Base-by-base conservation (phyloP, 2,888 invertebrate genomes). In the Macaria notata region DNA sequence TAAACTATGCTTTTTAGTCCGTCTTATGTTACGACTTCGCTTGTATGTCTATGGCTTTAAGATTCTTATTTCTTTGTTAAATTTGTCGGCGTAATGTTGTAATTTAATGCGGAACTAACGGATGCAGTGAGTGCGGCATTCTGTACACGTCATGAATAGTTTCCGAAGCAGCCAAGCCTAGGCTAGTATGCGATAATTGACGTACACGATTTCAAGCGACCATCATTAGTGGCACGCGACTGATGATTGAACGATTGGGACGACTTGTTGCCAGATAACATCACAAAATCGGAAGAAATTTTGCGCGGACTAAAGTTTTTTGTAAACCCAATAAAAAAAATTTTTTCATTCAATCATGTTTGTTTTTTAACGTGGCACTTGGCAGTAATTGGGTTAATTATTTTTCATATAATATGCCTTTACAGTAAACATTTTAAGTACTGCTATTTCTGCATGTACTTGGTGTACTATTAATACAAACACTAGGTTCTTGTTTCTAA, bases 161-260 rank as follows among this genome's bases (percentile, higher is more conserved):
- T 88, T 89, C 89, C 89, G 86, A 78, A 83, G 74, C 73, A 74
- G 65, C 78, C 78, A 78, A 73, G 75, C 57, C 71, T 78, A 71
- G 73, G 64, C 73, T 72, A 76, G 74, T 76, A 76, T 78, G 77
- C 71, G 76, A 71, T 86, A 84, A 86, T 84, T 84, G 77, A 76
- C 71, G 66, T 59, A 65, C 68, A 65, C 56, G 63, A 62, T 63
- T 70, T 66, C 69, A 69, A 71, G 64, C 58, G 65, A 65, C 65
- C 68, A 56, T 72, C 70, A 74, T 79, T 76, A 79, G 68, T 65
- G 53, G 61, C 76, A 78, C 70, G 77, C 77, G 65, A 74, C 71
- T 53, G 33, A 19, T 36, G 33, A 1, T 19, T 36, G 33, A 36
- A 7, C 7, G 33, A 36, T 36, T 4, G 7, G 4, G 33, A 36